Evolutionary conservation across 2,888 invertebrate genomes (phyloP).

Genomic region (Coelopa pilipes): DNA sequence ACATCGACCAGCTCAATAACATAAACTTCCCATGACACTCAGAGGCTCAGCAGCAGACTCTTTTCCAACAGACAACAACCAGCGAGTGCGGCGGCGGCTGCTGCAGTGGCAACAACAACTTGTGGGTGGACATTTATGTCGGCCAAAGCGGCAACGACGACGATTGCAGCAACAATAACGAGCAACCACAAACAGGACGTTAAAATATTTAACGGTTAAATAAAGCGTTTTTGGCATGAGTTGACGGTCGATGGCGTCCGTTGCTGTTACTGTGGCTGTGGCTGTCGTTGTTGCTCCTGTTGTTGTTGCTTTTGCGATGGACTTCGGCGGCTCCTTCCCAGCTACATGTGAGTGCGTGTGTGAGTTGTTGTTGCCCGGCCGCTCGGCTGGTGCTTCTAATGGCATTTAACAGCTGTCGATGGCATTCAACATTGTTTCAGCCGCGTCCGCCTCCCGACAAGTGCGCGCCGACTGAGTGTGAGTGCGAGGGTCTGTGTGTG

Average conservation of each 20-base stretch:
- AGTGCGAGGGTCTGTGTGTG: neutral
- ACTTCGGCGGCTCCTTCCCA: too few relatives aligned
- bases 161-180: neutral
- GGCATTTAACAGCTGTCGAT: constrained; percentile 26
- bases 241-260: neutral
- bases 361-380: too few relatives aligned
- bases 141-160: constrained; percentile 13
- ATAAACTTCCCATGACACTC: constrained; percentile 18
- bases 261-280: neutral
- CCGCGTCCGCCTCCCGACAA: neutral
- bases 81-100: too few relatives aligned
- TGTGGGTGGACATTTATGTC: constrained; percentile 34
- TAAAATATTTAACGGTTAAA: constrained; percentile 24
- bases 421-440: constrained; percentile 29
- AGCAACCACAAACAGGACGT: neutral
- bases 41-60: neutral
- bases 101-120: constrained; percentile 17
- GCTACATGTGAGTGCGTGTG: neutral
- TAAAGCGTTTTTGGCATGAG: constrained; percentile 14
- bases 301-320: neutral
- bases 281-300: constrained; percentile 4
- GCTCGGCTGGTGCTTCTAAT: constrained; percentile 9
- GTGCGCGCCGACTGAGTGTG: neutral
- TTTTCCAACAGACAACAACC: neutral
- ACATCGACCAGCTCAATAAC: neutral